phyloP scores from a whole-genome alignment of 2,113 vertebrate species.

The Verasper variegatus region DNA sequence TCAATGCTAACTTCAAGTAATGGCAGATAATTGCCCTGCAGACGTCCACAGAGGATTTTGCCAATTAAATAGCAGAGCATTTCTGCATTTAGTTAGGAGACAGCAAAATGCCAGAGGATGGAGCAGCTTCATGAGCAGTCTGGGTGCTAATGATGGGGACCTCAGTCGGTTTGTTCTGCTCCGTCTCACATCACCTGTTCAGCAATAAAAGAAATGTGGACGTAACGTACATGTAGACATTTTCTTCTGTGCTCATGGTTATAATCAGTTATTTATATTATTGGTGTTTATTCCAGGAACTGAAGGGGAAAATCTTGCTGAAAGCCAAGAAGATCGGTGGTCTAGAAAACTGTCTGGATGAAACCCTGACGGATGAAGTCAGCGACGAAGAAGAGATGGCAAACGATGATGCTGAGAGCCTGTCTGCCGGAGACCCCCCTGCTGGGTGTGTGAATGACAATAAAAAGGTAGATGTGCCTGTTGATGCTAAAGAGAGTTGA shows the following conservation, averaged over 20 bases:
- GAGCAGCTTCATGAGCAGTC: not conserved
- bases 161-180: not conserved
- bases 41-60: constrained; percentile 14
- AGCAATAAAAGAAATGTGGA: not conserved
- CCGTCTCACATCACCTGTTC: not conserved
- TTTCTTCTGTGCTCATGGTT: not conserved
- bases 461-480: constrained; percentile 45
- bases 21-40: constrained; percentile 27
- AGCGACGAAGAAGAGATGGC: constrained; percentile 80
- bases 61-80: constrained; percentile 23
- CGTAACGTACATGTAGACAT: too few species aligned
- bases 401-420: constrained; percentile 73
- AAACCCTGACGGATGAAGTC: constrained; percentile 76
- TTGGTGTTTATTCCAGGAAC: constrained; percentile 77
- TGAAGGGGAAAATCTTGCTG: constrained; percentile 89
- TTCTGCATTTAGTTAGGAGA: constrained; percentile 47
- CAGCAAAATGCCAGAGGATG: constrained; percentile 21
- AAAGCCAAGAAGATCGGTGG: constrained; percentile 91
- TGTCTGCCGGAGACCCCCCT: constrained; percentile 67
- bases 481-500: too few species aligned
- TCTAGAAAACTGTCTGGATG: constrained; percentile 75
- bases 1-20: constrained; percentile 56
- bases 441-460: constrained; percentile 59
- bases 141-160: not conserved
- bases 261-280: too few species aligned